Conservation (phyloP, 1,140 invertebrate species). For the Caenorhabditis inopinata region DNA sequence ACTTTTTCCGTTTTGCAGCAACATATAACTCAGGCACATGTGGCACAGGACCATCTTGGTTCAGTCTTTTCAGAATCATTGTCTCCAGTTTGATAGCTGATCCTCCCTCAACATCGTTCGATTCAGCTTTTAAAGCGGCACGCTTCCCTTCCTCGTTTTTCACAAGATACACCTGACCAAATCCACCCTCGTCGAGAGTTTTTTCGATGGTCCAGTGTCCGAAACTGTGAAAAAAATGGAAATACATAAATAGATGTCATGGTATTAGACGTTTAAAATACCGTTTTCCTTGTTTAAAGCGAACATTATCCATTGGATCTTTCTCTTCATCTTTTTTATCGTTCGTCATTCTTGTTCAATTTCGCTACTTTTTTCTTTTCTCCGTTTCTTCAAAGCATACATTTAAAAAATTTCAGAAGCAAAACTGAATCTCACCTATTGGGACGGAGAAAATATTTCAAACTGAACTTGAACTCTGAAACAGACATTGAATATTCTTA, state of each 20-base stretch:
- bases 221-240: conserved; percentile 2
- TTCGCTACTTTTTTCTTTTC: too few species aligned
- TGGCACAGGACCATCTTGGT: background rate
- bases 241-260: too few species aligned
- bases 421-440: too few species aligned
- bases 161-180: conserved; percentile 45
- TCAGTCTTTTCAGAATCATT: conserved; percentile 36
- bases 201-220: conserved; percentile 38
- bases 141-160: background rate
- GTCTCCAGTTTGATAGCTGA: conserved; percentile 50
- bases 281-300: background rate
- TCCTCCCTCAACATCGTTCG: conserved; percentile 49
- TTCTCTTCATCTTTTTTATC: background rate
- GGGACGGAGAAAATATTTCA: too few species aligned
- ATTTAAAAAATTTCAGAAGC: too few species aligned
- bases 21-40: conserved; percentile 43
- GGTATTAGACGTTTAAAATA: too few species aligned
- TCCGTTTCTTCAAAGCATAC: too few species aligned
- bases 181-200: conserved; percentile 48
- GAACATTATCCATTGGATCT: conserved; percentile 12
- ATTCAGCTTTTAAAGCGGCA: conserved; percentile 46
- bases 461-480: too few species aligned
- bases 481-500: too few species aligned
- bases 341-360: too few species aligned
- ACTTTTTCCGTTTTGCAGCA: conserved; percentile 43